phyloP scores from a whole-genome alignment of 2,888 invertebrate genomes.

The Nipponacmea schrenckii region DNA sequence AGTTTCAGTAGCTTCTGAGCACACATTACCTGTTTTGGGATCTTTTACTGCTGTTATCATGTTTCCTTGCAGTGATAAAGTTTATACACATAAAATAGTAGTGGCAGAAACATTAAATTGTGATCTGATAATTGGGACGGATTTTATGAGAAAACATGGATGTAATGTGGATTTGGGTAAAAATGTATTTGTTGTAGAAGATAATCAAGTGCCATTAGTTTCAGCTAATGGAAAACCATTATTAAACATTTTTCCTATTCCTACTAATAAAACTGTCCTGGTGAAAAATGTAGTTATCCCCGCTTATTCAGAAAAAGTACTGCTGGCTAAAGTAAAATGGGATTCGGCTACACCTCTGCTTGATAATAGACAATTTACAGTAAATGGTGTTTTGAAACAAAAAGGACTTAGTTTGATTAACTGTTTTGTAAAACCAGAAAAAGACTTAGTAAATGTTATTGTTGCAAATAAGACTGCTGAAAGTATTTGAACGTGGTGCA shows the following conservation, averaged over 20 bases:
- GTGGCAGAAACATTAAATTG: not conserved
- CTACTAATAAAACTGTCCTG: not conserved
- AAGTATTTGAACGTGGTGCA: not conserved
- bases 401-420: not conserved
- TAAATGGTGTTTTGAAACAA: not conserved
- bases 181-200: not conserved
- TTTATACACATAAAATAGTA: not conserved
- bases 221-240: conserved; percentile 1
- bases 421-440: not conserved
- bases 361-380: not conserved
- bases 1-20: not conserved
- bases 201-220: not conserved
- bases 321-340: not conserved
- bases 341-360: not conserved
- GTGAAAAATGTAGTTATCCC: conserved; percentile 1
- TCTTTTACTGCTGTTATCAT: not conserved
- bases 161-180: not conserved
- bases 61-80: not conserved
- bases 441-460: not conserved
- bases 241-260: not conserved
- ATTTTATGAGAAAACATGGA: conserved; percentile 3
- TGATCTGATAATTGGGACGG: not conserved
- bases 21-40: not conserved
- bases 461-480: not conserved
- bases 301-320: not conserved